A percentile compares a stretch with the other conserved stretches of the same genome.
These are phyloP conservation scores for Acleris emargana DNA, from an alignment of 2,888 invertebrate genomes.

Conservation along the genomic window DNA sequence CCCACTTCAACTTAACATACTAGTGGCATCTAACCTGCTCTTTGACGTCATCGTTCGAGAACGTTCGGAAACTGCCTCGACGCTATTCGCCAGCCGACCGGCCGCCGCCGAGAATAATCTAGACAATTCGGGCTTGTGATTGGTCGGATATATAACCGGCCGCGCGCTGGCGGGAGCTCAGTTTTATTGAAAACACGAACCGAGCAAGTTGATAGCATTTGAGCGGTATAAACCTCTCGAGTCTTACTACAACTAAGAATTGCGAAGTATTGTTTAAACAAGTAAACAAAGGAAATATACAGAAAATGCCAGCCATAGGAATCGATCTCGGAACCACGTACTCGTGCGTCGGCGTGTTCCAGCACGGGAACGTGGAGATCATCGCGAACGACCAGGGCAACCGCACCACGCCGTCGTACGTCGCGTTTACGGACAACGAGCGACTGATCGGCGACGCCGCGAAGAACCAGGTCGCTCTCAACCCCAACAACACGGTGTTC, in stretches of 20 bases:
- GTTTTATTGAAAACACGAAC: constrained; percentile 38
- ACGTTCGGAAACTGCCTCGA: constrained; percentile 11
- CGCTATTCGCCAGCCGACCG: constrained; percentile 24
- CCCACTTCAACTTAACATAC: not conserved
- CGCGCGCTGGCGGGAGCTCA: constrained; percentile 35
- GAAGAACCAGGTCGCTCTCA: too few species aligned
- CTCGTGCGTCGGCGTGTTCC: too few species aligned
- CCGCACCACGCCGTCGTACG: too few species aligned
- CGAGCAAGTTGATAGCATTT: constrained; percentile 26
- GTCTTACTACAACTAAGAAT: constrained; percentile 9
- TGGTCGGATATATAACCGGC: constrained; percentile 41
- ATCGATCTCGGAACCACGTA: constrained; percentile 81
- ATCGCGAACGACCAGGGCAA: too few species aligned
- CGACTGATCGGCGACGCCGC: too few species aligned
- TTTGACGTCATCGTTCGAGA: constrained; percentile 14
- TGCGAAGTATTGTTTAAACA: constrained; percentile 28
- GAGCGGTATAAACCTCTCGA: constrained; percentile 23
- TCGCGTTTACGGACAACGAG: too few species aligned
- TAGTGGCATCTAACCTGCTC: constrained; percentile 3
- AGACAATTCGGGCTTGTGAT: constrained; percentile 38
- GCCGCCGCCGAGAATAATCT: constrained; percentile 30
- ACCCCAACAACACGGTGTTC: constrained; percentile 87
- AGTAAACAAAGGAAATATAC: constrained; percentile 31
- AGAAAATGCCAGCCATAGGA: constrained; percentile 67
- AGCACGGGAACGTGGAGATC: too few species aligned